These are phyloP conservation scores for Manis pentadactyla DNA, from an alignment of 2,797 vertebrate species.

Conservation along the genomic window DNA sequence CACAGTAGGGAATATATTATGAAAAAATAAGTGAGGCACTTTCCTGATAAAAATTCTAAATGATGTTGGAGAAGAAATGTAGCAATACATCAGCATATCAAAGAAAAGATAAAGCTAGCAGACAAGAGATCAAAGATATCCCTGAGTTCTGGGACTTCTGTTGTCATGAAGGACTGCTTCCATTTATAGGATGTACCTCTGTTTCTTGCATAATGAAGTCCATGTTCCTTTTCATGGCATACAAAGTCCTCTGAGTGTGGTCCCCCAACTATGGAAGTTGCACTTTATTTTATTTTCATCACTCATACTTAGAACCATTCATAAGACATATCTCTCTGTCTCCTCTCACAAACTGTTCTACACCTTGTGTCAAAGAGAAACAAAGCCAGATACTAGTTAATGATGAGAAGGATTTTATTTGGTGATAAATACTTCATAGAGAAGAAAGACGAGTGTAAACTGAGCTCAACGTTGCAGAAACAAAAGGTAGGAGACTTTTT, in stretches of 20 bases:
- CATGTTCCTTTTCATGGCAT: accelerated
- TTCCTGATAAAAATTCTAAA: background rate
- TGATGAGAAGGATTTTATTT: background rate
- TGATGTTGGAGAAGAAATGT: background rate
- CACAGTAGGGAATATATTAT: background rate
- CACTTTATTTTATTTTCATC: background rate
- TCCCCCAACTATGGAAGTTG: background rate
- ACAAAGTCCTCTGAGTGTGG: background rate
- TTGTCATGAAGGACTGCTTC: background rate
- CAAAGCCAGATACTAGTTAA: background rate
- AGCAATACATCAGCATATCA: background rate
- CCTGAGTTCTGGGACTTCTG: background rate
- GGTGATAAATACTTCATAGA: background rate
- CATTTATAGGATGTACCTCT: background rate
- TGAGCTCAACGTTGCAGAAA: background rate
- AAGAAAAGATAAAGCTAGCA: background rate
- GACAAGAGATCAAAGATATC: background rate
- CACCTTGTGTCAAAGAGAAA: background rate
- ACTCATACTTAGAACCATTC: background rate
- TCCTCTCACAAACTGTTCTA: background rate
- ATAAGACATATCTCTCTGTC: background rate
- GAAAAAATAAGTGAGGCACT: background rate
- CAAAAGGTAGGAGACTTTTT: background rate
- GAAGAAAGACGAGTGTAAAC: background rate
- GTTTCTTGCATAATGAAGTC: background rate